Percentiles rank a stretch among this genome's conserved stretches.
These are phyloP conservation scores for Hystrix cristata DNA, from an alignment of 2,113 vertebrate genomes.

Conservation along the genomic window DNA sequence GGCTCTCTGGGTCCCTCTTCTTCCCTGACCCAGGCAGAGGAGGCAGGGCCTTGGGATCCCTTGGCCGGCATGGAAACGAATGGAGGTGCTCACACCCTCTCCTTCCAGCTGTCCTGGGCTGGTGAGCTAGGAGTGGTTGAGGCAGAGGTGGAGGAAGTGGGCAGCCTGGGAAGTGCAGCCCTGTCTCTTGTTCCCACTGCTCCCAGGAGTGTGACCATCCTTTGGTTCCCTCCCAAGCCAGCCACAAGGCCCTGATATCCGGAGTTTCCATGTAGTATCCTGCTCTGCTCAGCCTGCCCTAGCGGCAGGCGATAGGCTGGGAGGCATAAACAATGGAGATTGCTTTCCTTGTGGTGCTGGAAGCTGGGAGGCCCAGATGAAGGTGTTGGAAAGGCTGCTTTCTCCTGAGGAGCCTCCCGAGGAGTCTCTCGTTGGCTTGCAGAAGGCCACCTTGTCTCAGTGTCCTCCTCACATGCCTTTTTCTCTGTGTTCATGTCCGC, in stretches of 20 bases:
- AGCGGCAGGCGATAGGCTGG: not conserved
- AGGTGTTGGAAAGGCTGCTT: not conserved
- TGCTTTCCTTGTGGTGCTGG: not conserved
- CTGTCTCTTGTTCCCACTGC: too few relatives aligned
- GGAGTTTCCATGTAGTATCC: not conserved
- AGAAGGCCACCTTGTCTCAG: not conserved
- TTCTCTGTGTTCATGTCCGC: not conserved
- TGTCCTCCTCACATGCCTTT: rapidly evolving
- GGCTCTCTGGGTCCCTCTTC: too few relatives aligned
- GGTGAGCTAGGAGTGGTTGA: not conserved
- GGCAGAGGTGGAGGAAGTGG: not conserved
- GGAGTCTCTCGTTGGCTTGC: not conserved
- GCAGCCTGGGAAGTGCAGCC: not conserved
- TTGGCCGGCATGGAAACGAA: not conserved
- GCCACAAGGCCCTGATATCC: not conserved
- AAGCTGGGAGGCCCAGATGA: not conserved
- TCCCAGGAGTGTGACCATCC: not conserved
- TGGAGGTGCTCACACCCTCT: too few relatives aligned
- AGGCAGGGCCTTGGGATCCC: rapidly evolving
- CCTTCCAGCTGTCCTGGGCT: not conserved
- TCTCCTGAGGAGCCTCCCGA: not conserved
- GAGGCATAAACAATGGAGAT: not conserved
- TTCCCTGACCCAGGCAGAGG: not conserved
- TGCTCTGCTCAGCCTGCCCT: not conserved
- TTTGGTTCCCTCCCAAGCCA: not conserved